Evolutionary conservation across 1,140 invertebrate species (phyloP), one percentile per base, ranked within the genome.

Genomic region (Andrena cerasifolii): DNA sequence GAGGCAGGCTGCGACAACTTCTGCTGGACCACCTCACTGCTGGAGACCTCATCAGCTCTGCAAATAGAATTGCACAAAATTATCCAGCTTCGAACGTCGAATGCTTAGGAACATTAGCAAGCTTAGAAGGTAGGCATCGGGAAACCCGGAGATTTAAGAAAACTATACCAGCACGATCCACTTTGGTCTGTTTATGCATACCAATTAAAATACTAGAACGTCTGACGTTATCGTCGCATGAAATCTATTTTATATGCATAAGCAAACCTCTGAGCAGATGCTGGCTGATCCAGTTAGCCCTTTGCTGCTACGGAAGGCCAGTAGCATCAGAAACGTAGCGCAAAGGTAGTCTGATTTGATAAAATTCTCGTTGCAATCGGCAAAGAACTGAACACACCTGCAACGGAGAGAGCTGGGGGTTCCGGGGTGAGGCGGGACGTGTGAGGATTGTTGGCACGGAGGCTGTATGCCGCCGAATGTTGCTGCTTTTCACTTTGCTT

Each of bases 341-440:
- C 59, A 14, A 21, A 36, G 24, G 14, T 14, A 8, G 49, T n/a
- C 14, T 3, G 36, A 10, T 3, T 5, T 40, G 36, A 40, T 31
- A 14, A 43, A 45, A 63, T 28, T 49, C 33, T 49, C 14, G 6
- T 24, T 24, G 51, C 24, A 71, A 80, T 61, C 53, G 24, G 49
- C 80, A 47, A 43, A 77, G 12, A 77, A 66, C 26, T 45, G 58
- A 88, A 90, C 87, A 76, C 82, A 94, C 93, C 93, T 94, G 93
- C 93, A 93, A 90, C 88, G 90, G 88, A 89, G 92, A 94, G 93
- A 94, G 93, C 91, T 94, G 93, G 74, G 93, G 94, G 93, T 94
- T 94, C 92, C 93, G 91, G 75, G 90, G 88, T 90, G 90, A 91
- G 82, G 88, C 86, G 83, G 90, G 87, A 87, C 89, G 89, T 70